Base-by-base conservation (phyloP, 2,113 vertebrate genomes). In the Siniperca chuatsi region DNA sequence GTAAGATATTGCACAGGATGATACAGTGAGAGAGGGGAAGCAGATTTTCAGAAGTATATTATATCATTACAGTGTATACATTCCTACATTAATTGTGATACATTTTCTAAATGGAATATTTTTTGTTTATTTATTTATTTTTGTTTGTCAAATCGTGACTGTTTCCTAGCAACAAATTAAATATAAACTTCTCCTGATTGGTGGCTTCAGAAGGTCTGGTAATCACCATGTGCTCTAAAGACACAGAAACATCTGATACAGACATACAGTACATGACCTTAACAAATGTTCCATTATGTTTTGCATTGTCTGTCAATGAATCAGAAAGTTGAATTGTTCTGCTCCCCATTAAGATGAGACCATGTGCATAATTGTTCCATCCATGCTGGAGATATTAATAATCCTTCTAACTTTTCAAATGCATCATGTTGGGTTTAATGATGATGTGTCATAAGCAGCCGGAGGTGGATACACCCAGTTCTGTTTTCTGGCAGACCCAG, bases 381-480 rank as follows among this genome's bases (percentile, higher is more conserved):
- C 65, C 82, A 80, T 69, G 88, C 84, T 64, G 86, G 79, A 76
- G 79, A 89, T 93, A 90, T 76, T 87, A 90, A 78, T 84, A 88
- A 92, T 88, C 86, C 78, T 29, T 58, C 75, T 89, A 90, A 89
- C 89, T 84, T 90, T 91, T 90, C 82, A 89, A 84, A 91, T 89
- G 90, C 86, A 86, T 93, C 92, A 92, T 90, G 75, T 82, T 89
- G 80, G 77, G 55, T 87, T 88, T 90, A 92, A 90, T 94, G 87
- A 93, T 94, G 87, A 84, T 88, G 81, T 93, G 92, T 93, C 87
- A 90, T 82, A 75, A 87, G 81, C 83, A 87, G 74, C 88, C 73
- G 16, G 87, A 89, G 88, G 88, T 90, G 84, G 75, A 81, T 84
- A 87, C 80, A 85, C 75, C 82, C 75, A 67, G 75, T 81, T 83